Conservation (phyloP, 2,888 invertebrate genomes). For the Cybosia mesomella region DNA sequence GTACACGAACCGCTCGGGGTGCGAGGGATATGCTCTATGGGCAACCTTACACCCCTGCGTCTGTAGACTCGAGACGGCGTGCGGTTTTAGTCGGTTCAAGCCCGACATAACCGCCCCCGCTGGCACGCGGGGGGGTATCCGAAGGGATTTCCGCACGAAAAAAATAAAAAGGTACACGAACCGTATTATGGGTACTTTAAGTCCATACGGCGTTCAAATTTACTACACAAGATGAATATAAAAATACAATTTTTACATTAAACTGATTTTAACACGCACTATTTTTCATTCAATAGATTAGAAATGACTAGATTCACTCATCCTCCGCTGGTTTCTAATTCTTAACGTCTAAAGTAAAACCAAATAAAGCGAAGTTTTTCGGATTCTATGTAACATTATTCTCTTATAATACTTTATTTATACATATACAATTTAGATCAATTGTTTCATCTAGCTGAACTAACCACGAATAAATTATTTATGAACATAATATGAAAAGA, state of each 20-base stretch:
- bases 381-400: constrained; percentile 68
- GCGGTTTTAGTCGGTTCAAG: too few relatives aligned
- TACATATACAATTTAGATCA: constrained; percentile 10
- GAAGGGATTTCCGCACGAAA: too few relatives aligned
- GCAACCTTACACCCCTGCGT: too few relatives aligned
- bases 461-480: constrained; percentile 10
- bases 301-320: constrained; percentile 79
- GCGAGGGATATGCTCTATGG: too few relatives aligned
- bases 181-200: constrained; percentile 37
- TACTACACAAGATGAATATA: constrained; percentile 30
- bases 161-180: constrained; percentile 37
- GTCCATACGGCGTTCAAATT: constrained; percentile 21
- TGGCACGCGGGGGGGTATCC: too few relatives aligned
- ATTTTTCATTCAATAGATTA: constrained; percentile 50
- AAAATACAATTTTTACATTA: constrained; percentile 46
- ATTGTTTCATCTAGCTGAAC: constrained; percentile 14
- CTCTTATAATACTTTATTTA: constrained; percentile 28
- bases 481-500: background rate
- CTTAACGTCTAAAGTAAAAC: constrained; percentile 43
- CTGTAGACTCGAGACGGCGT: too few relatives aligned
- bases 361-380: constrained; percentile 68
- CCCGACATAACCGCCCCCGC: too few relatives aligned
- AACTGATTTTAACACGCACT: constrained; percentile 35
- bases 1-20: too few relatives aligned
- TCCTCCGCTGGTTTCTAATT: constrained; percentile 47